Percentiles rank a stretch among this genome's conserved stretches.
Conservation (phyloP, 1,140 invertebrate genomes). For the Papilio dardanus region DNA sequence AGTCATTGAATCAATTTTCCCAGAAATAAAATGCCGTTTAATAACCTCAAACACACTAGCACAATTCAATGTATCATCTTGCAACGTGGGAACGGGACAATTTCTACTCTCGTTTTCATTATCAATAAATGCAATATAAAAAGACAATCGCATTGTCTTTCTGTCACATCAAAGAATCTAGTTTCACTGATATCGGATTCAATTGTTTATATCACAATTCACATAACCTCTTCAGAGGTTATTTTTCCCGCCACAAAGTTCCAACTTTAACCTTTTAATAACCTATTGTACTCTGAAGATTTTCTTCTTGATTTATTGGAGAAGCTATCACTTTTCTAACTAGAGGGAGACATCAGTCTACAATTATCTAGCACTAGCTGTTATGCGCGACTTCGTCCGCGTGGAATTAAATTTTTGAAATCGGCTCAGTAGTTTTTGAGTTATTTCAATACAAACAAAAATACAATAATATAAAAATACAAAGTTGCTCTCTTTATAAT, state of each 20-base stretch:
- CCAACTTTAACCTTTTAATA: not conserved
- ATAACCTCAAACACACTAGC: not conserved
- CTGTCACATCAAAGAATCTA: not conserved
- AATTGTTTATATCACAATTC: slow-evolving; percentile 1
- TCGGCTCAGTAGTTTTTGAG: no score
- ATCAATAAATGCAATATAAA: slow-evolving; percentile 3
- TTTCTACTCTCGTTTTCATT: not conserved
- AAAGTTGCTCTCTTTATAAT: no score
- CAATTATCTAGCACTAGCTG: no score
- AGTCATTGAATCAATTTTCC: not conserved
- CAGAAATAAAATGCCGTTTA: not conserved
- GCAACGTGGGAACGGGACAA: not conserved
- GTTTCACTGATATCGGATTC: not conserved
- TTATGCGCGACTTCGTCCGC: no score
- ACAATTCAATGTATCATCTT: slow-evolving; percentile 48
- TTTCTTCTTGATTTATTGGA: no score
- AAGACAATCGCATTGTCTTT: not conserved
- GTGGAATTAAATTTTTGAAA: no score
- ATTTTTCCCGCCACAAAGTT: not conserved
- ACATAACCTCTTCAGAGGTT: not conserved
- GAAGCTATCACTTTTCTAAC: no score
- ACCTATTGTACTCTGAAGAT: no score
- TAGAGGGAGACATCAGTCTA: no score
- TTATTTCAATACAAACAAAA: no score
- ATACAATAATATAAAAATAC: no score